Evolutionary conservation across 92 coral and sea anemone species (phyloP).

Genomic region (Heliopora coerulea): DNA sequence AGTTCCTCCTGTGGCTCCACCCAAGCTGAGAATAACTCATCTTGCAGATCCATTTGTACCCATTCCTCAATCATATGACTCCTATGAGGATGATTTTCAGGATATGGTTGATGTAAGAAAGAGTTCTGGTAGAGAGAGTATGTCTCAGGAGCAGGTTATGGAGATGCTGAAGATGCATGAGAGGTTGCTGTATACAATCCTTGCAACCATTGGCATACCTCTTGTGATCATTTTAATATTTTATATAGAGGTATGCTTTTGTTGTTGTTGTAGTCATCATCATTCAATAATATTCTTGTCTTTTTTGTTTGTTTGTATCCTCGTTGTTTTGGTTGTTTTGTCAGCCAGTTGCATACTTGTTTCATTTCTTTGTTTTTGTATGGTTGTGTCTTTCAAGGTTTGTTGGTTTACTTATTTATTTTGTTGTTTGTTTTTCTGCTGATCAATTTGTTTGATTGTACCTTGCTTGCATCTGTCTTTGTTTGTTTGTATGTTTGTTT

Average conservation of each 20-base stretch:
- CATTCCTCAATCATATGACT: constrained; percentile 1
- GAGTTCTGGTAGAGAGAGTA: constrained; percentile 50
- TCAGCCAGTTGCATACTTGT: background rate
- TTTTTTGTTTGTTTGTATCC: background rate
- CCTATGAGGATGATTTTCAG: background rate
- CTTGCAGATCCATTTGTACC: constrained; percentile 63
- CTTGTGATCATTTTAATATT: constrained; percentile 83
- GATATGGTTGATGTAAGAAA: background rate
- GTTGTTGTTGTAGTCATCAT: background rate
- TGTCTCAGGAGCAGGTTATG: constrained; percentile 88
- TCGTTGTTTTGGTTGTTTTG: background rate
- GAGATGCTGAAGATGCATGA: constrained; percentile 96
- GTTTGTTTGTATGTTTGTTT: too few relatives aligned
- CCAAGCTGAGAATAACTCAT: constrained; percentile 78
- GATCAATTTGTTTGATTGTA: too few relatives aligned
- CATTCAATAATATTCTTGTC: too few relatives aligned
- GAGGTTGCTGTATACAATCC: constrained; percentile 80
- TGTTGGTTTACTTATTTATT: background rate
- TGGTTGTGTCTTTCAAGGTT: too few relatives aligned
- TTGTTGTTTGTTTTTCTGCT: background rate
- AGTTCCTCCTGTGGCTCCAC: constrained; percentile 76
- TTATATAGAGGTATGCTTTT: constrained; percentile 68
- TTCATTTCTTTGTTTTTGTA: too few relatives aligned
- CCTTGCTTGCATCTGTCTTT: too few relatives aligned
- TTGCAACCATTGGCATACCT: constrained; percentile 99